Conservation (phyloP, 2,113 vertebrate genomes). For the Centropus unirufus region DNA sequence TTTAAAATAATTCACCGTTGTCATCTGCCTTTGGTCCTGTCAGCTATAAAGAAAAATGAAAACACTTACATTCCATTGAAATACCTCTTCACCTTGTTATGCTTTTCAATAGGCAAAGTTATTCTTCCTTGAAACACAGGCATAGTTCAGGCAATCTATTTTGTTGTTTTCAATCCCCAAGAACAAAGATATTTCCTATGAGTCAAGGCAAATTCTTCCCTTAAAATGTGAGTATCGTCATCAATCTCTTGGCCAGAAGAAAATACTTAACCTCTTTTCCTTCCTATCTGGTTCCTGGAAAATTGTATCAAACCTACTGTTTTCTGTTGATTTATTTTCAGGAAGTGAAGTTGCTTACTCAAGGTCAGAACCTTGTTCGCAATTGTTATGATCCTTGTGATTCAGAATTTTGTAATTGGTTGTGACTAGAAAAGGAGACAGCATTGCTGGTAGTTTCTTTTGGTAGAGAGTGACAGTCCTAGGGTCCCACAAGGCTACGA, state of each 20-base stretch:
- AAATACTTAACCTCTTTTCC: not conserved
- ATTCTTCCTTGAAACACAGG: not conserved
- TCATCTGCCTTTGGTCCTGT: not conserved
- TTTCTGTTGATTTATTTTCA: not conserved
- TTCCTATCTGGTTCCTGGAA: conserved; percentile 27
- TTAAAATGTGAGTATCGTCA: not conserved
- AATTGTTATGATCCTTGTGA: not conserved
- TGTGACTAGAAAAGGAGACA: not conserved
- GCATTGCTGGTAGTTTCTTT: not conserved
- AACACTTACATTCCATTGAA: not conserved
- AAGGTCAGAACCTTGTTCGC: not conserved
- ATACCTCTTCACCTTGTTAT: not conserved
- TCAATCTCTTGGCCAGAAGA: not conserved
- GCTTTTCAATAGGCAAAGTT: not conserved
- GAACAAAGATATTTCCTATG: conserved; percentile 41
- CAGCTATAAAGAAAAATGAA: not conserved
- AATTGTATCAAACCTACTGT: not conserved
- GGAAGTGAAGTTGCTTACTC: not conserved
- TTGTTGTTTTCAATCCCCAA: conserved; percentile 4
- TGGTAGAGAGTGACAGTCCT: not conserved
- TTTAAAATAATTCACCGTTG: not conserved
- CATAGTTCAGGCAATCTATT: not conserved
- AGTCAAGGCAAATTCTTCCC: conserved; percentile 32
- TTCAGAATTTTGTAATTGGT: not conserved
- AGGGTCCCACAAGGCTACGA: not conserved